Evolutionary conservation across 2,113 vertebrate genomes (phyloP).

Genomic region (Apodemus speciosus): DNA sequence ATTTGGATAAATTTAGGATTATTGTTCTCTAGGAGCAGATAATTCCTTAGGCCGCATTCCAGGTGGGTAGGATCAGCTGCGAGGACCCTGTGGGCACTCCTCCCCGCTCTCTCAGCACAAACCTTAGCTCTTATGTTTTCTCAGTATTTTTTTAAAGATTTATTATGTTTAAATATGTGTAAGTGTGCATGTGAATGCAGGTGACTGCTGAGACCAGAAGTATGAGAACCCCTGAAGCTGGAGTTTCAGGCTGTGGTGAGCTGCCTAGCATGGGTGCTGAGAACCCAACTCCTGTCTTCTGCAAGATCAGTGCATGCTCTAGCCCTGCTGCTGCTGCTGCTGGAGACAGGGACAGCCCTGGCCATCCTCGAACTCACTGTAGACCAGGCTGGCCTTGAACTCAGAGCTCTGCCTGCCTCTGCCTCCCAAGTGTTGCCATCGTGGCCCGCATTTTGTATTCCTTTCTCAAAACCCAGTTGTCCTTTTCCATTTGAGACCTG

Average conservation of each 20-base stretch:
- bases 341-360: neutral
- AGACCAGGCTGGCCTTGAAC: neutral
- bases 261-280: neutral
- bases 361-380: neutral
- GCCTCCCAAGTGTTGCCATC: neutral
- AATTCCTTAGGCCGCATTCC: neutral
- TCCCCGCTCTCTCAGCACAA: neutral
- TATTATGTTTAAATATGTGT: neutral
- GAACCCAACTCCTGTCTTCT: neutral
- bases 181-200: neutral
- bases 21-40: neutral
- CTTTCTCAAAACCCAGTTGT: neutral
- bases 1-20: neutral
- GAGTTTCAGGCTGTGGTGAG: neutral
- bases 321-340: neutral
- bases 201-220: neutral
- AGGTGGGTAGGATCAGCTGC: neutral
- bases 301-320: neutral
- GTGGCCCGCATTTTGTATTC: neutral
- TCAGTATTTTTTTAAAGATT: neutral
- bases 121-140: neutral
- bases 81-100: neutral
- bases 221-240: neutral
- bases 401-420: neutral
- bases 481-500: neutral